These are phyloP conservation scores for Standfussiana lucernea DNA, from an alignment of 2,888 invertebrate genomes.

Conservation along the genomic window DNA sequence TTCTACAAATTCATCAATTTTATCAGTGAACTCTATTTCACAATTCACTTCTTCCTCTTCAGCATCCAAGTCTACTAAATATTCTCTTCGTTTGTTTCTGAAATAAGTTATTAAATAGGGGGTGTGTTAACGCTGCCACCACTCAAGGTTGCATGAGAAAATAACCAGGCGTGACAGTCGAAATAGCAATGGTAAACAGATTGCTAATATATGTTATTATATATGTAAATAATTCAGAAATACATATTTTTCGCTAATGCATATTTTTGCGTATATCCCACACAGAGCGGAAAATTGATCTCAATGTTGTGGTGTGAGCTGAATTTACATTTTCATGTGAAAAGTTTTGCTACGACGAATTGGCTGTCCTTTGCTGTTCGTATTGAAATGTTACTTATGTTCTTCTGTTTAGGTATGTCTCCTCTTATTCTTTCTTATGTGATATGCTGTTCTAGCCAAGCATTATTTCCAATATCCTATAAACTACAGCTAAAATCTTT, in stretches of 20 bases:
- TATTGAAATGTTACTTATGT: neutral
- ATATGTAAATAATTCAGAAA: conserved; percentile 34
- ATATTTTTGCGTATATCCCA: conserved; percentile 36
- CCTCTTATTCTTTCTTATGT: neutral
- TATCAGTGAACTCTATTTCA: neutral
- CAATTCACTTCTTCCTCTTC: neutral
- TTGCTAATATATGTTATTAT: no score
- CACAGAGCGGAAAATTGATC: conserved; percentile 22
- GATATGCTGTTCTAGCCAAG: neutral
- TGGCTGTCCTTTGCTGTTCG: neutral
- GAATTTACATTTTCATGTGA: neutral
- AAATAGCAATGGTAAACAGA: conserved; percentile 29
- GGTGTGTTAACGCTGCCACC: neutral
- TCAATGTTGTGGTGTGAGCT: conserved; percentile 23
- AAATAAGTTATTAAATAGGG: conserved; percentile 1
- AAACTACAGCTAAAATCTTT: conserved; percentile 27
- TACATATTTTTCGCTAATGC: conserved; percentile 10
- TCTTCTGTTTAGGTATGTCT: neutral
- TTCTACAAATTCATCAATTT: neutral
- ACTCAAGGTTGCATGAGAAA: conserved; percentile 22
- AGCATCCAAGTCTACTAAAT: neutral
- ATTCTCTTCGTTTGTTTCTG: neutral
- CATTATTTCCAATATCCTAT: neutral
- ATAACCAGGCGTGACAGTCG: conserved; percentile 6
- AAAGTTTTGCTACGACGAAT: neutral